Conservation (phyloP, 1,140 invertebrate genomes). For the Trichonephila inaurata region DNA sequence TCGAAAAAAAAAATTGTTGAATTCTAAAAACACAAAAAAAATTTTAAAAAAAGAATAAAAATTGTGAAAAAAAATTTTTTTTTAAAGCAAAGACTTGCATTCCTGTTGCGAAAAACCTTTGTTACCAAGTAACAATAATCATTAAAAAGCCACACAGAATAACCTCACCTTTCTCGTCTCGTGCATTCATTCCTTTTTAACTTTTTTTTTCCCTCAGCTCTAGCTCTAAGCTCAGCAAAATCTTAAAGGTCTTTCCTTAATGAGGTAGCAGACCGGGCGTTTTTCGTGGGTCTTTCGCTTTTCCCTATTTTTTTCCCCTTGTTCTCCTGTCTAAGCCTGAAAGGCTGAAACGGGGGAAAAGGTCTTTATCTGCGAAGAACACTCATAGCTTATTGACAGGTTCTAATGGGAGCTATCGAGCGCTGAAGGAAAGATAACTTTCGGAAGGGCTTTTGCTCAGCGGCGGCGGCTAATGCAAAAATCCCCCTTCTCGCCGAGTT, state of each 20-base stretch:
- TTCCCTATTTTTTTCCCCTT: neutral
- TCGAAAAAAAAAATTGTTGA: neutral
- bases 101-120: conserved; percentile 59
- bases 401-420: conserved; percentile 77
- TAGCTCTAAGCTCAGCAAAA: conserved; percentile 66
- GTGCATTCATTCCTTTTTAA: conserved; percentile 36
- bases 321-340: conserved; percentile 25
- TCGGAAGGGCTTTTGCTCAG: conserved; percentile 12
- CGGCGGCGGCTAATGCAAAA: conserved; percentile 67
- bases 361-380: conserved; percentile 75
- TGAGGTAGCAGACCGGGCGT: conserved; percentile 58
- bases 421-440: conserved; percentile 71
- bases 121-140: conserved; percentile 76
- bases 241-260: conserved; percentile 69
- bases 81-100: neutral
- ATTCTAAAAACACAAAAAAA: neutral
- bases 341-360: conserved; percentile 69
- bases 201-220: conserved; percentile 34
- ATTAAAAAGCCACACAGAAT: conserved; percentile 73
- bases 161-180: conserved; percentile 38
- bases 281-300: conserved; percentile 51
- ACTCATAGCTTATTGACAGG: conserved; percentile 77
- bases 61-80: neutral
- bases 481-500: conserved; percentile 48
- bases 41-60: conserved; percentile 20